These are phyloP conservation scores for Anoncus sp. DNA, from an alignment of 2,888 invertebrate species.

Conservation along the genomic window DNA sequence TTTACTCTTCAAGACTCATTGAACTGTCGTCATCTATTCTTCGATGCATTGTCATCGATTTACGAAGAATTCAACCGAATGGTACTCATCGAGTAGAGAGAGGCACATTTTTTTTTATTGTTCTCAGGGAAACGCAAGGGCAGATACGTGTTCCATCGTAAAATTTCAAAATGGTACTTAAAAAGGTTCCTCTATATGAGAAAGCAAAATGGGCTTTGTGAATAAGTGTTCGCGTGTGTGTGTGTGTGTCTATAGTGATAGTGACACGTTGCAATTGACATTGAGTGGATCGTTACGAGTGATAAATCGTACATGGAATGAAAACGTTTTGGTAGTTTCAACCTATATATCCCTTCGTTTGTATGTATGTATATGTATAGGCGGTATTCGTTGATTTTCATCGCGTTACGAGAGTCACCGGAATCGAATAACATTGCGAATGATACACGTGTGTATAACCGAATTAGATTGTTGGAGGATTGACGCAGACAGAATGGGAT, in stretches of 20 bases:
- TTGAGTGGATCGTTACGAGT: conserved; percentile 38
- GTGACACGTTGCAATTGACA: conserved; percentile 24
- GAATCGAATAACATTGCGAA: conserved; percentile 28
- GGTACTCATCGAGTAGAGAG: not conserved
- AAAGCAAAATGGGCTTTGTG: conserved; percentile 29
- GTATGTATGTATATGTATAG: not conserved
- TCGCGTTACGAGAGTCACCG: not conserved
- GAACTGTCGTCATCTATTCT: conserved; percentile 27
- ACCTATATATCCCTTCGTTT: not conserved
- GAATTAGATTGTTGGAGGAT: conserved; percentile 29
- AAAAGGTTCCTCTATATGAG: conserved; percentile 12
- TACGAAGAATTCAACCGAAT: conserved; percentile 13
- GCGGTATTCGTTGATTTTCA: conserved; percentile 35
- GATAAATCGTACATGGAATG: conserved; percentile 47
- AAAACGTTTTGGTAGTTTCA: conserved; percentile 40
- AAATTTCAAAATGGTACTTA: conserved; percentile 43
- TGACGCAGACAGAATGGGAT: conserved; percentile 59
- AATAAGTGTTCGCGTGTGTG: not conserved
- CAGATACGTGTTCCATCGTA: conserved; percentile 30
- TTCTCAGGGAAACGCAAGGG: conserved; percentile 6
- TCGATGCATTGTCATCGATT: conserved; percentile 26
- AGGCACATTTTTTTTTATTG: conserved; percentile 33
- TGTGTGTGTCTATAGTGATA: not conserved
- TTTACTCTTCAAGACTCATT: conserved; percentile 22
- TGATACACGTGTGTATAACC: conserved; percentile 1